Conservation (phyloP, 2,888 invertebrate species). For the Tenthredo amoena region DNA sequence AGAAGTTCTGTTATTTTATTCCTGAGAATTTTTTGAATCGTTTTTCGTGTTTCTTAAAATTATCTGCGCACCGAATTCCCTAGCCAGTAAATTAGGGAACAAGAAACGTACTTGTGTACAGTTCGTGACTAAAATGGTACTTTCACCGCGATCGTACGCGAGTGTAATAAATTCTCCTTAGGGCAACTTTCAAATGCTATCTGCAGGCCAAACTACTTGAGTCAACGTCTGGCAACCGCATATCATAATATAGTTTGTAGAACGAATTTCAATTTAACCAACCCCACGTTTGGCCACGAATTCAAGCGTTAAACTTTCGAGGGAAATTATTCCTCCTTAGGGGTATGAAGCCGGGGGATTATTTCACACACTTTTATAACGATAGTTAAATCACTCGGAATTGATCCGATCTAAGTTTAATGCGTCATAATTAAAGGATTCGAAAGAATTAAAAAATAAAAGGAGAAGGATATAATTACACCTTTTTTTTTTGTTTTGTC, state of each 20-base stretch:
- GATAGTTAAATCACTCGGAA: neutral
- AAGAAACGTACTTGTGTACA: neutral
- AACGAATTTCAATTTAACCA: constrained; percentile 22
- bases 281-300: neutral
- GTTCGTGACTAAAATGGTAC: constrained; percentile 29
- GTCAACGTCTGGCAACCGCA: constrained; percentile 8
- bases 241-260: constrained; percentile 6
- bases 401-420: neutral
- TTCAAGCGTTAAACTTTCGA: neutral
- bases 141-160: constrained; percentile 3
- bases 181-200: constrained; percentile 15
- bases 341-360: neutral
- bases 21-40: neutral
- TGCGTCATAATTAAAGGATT: neutral
- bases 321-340: constrained; percentile 16
- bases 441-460: neutral
- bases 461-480: neutral
- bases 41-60: neutral
- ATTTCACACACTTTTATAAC: neutral
- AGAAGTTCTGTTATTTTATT: neutral
- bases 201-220: neutral
- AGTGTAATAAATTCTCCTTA: constrained; percentile 8
- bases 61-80: neutral
- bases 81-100: neutral
- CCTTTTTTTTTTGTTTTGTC: neutral